A percentile compares a stretch with the other conserved stretches of the same genome.
These are phyloP conservation scores for Psephotus haematonotus DNA, from an alignment of 2,113 vertebrate genomes.

Conservation along the genomic window DNA sequence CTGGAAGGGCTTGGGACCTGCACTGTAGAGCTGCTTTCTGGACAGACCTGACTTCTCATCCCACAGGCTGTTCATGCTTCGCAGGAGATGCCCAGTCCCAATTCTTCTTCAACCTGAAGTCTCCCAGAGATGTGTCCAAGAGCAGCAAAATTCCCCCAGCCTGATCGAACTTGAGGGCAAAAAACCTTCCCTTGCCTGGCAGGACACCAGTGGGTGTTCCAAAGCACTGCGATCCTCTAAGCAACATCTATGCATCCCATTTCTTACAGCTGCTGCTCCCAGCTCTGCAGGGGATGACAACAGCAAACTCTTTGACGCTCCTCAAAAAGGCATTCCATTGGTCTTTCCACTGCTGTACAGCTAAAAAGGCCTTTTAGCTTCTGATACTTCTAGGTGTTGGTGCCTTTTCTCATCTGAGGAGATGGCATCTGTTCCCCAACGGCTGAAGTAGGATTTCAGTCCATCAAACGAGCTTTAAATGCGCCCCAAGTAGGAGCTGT, in stretches of 20 bases:
- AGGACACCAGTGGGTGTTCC: neutral
- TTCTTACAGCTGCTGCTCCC: neutral
- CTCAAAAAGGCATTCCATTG: neutral
- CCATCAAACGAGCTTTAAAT: neutral
- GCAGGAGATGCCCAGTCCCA: neutral
- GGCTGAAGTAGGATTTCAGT: neutral
- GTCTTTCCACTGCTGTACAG: neutral
- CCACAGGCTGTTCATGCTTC: neutral
- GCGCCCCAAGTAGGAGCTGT: neutral
- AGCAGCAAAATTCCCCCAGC: neutral
- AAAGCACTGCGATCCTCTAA: neutral
- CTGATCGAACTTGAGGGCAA: neutral
- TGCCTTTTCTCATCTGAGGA: neutral
- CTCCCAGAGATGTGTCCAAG: neutral
- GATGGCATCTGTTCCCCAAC: neutral
- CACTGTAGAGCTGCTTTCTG: neutral
- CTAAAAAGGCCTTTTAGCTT: neutral
- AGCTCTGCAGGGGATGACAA: neutral
- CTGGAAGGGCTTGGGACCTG: neutral
- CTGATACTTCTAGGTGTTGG: neutral
- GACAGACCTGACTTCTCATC: neutral
- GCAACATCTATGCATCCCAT: neutral
- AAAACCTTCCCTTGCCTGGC: neutral
- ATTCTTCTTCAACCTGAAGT: neutral
- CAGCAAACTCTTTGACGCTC: neutral